A percentile compares a stretch with the other conserved stretches of the same genome.
Evolutionary conservation across 2,113 vertebrate genomes (phyloP).

Genomic region (Syrmaticus mikado): DNA sequence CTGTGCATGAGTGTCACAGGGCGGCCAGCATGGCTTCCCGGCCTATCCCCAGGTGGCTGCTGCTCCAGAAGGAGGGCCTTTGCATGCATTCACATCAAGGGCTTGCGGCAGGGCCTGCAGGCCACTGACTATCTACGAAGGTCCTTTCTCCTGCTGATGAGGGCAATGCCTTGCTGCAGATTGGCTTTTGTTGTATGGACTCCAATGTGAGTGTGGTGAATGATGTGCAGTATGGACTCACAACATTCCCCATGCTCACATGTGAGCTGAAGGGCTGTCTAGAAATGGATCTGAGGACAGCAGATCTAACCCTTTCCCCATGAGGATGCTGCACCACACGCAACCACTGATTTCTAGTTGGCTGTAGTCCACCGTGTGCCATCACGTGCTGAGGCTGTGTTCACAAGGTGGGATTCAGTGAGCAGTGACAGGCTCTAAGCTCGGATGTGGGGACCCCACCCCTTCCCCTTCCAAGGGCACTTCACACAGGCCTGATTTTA

Average conservation of each 20-base stretch:
- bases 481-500: background rate
- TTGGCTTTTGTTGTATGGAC: background rate
- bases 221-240: accelerated
- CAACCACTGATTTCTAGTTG: background rate
- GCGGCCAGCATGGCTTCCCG: accelerated
- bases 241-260: background rate
- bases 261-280: background rate
- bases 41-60: background rate
- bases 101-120: background rate
- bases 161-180: background rate
- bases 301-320: background rate
- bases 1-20: background rate
- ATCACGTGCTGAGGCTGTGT: accelerated
- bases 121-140: accelerated
- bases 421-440: background rate
- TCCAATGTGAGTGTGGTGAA: background rate
- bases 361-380: background rate
- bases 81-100: background rate
- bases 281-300: background rate
- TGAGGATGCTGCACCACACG: background rate
- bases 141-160: background rate
- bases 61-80: background rate
- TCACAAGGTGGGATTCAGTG: accelerated
- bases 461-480: background rate
- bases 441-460: background rate